These are phyloP conservation scores for Limosa lapponica DNA, from an alignment of 2,797 vertebrate genomes.

Conservation along the genomic window DNA sequence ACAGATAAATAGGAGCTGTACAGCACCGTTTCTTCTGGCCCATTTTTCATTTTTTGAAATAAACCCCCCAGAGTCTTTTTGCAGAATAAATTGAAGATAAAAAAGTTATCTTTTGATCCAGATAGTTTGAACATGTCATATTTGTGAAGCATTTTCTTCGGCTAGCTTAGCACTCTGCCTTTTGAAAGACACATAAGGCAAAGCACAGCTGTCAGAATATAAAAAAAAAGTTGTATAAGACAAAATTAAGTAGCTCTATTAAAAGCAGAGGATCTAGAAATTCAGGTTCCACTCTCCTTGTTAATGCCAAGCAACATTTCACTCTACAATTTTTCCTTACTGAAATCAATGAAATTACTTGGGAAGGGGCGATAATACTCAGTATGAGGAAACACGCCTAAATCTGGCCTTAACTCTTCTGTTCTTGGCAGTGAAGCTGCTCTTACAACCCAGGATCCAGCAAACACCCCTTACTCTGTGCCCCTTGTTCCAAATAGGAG, in stretches of 20 bases:
- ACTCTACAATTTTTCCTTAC: not conserved
- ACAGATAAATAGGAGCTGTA: slow-evolving; percentile 77
- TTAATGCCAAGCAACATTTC: slow-evolving; percentile 1
- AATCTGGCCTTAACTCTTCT: not conserved
- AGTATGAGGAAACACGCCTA: not conserved
- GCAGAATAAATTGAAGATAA: slow-evolving; percentile 78
- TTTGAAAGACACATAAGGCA: slow-evolving; percentile 58
- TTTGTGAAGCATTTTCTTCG: slow-evolving; percentile 66
- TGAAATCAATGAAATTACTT: slow-evolving; percentile 8
- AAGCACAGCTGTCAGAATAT: slow-evolving; percentile 43
- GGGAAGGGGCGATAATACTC: not conserved
- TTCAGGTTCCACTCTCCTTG: not conserved
- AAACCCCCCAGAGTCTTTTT: slow-evolving; percentile 76
- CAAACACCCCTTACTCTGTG: not conserved
- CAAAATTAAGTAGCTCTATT: slow-evolving; percentile 59
- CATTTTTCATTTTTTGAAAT: slow-evolving; percentile 81
- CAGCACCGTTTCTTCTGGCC: slow-evolving; percentile 45
- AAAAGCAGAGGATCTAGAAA: slow-evolving; percentile 35
- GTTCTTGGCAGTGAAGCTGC: not conserved
- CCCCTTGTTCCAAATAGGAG: not conserved
- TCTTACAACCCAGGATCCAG: not conserved
- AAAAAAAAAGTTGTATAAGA: not conserved
- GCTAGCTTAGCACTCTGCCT: slow-evolving; percentile 48
- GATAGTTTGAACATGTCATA: slow-evolving; percentile 74
- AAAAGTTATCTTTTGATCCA: slow-evolving; percentile 75